A percentile compares a stretch with the other conserved stretches of the same genome.
phyloP scores from a whole-genome alignment of 2,888 invertebrate species.

The Lochmaea crataegi region DNA sequence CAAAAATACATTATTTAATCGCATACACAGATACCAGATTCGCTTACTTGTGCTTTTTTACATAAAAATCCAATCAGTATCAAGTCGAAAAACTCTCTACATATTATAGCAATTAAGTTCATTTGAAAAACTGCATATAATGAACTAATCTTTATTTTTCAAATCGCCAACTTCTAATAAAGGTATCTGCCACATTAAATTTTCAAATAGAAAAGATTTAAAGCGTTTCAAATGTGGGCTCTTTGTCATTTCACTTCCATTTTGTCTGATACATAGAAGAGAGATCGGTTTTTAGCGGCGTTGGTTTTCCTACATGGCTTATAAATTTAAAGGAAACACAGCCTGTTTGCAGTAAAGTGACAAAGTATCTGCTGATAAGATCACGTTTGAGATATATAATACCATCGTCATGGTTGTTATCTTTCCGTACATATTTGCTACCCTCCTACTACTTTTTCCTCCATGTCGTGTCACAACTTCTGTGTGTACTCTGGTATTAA shows the following conservation, averaged over 20 bases:
- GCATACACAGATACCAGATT: too few species aligned
- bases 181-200: not conserved
- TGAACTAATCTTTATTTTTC: not conserved
- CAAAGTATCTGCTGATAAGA: slow-evolving; percentile 48
- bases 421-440: slow-evolving; percentile 45
- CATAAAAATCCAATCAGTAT: too few species aligned
- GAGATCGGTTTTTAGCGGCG: slow-evolving; percentile 1
- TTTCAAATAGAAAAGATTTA: not conserved
- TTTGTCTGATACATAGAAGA: not conserved
- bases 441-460: slow-evolving; percentile 32
- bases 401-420: slow-evolving; percentile 48
- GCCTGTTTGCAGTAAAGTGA: slow-evolving; percentile 44
- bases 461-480: slow-evolving; percentile 32
- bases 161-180: not conserved
- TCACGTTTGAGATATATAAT: slow-evolving; percentile 49
- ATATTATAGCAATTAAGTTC: too few species aligned
- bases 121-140: too few species aligned
- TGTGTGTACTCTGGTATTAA: slow-evolving; percentile 35
- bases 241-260: not conserved
- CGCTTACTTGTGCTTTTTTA: too few species aligned
- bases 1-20: too few species aligned
- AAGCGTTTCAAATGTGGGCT: not conserved
- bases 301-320: slow-evolving; percentile 5
- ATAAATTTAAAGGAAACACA: slow-evolving; percentile 38
- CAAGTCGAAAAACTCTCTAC: too few species aligned